Evolutionary conservation across 1,140 invertebrate species (phyloP).

Genomic region (Macrotrachela quadricornifera): DNA sequence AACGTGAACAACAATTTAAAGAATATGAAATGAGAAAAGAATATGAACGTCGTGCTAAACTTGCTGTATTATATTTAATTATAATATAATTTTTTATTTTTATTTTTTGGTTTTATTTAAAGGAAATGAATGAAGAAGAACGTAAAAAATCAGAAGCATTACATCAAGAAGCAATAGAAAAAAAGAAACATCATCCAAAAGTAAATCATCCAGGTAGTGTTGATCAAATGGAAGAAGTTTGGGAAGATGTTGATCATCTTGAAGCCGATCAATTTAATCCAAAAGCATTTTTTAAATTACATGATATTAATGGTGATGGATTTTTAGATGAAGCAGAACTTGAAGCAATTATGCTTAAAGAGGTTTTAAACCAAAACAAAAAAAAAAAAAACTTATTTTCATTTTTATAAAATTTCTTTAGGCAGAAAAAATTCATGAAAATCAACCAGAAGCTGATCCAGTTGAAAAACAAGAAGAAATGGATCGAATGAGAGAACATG

Average conservation of each 20-base stretch:
- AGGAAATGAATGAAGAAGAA: constrained; percentile 38
- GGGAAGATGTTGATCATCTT: constrained; percentile 92
- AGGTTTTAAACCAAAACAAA: constrained; percentile 34
- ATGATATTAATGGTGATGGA: constrained; percentile 82
- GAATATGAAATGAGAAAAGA: constrained; percentile 94
- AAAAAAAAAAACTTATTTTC: background rate
- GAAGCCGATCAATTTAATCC: constrained; percentile 69
- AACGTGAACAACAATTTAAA: constrained; percentile 64
- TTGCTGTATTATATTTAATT: too few relatives aligned
- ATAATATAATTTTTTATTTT: too few relatives aligned
- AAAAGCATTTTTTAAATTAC: constrained; percentile 83
- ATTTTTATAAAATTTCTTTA: constrained; percentile 33
- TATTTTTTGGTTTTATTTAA: constrained; percentile 30
- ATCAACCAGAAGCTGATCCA: constrained; percentile 63
- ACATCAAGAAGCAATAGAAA: constrained; percentile 45
- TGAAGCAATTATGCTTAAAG: constrained; percentile 66
- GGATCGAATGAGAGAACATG: constrained; percentile 91
- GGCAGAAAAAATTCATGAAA: constrained; percentile 50
- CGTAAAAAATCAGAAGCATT: constrained; percentile 45
- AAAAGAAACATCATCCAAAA: constrained; percentile 69
- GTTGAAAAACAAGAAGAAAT: constrained; percentile 78
- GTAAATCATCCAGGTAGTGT: constrained; percentile 57
- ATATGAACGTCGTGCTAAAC: constrained; percentile 51
- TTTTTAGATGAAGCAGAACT: constrained; percentile 82
- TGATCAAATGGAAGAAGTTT: constrained; percentile 83